Conservation (phyloP, 2,113 vertebrate species). For the Barbus barbus region DNA sequence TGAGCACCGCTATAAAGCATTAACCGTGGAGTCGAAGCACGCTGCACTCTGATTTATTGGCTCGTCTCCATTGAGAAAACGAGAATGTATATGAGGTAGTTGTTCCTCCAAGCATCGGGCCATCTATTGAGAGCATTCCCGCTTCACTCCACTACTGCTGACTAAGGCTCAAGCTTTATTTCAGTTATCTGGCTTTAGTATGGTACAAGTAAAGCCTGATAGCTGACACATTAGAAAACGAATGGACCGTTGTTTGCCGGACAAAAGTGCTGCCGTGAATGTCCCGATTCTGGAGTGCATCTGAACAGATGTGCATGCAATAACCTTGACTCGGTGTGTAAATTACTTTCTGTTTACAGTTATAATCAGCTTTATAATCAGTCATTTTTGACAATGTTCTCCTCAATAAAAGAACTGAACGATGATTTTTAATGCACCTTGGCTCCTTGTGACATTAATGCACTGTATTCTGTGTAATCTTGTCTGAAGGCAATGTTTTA, state of each 20-base stretch:
- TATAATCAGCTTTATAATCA: conserved; percentile 17
- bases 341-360: conserved; percentile 6
- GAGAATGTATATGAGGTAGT: conserved; percentile 50
- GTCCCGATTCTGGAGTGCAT: background rate
- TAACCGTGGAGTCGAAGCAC: conserved; percentile 16
- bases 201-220: background rate
- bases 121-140: no score
- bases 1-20: conserved; percentile 56
- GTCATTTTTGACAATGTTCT: conserved; percentile 19
- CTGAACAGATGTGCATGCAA: background rate
- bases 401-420: conserved; percentile 15
- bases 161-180: conserved; percentile 6
- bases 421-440: conserved; percentile 34
- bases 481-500: conserved; percentile 49
- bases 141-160: no score
- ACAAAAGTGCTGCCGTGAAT: background rate
- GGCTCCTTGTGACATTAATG: conserved; percentile 41
- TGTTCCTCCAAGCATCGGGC: conserved; percentile 14
- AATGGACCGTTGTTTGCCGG: background rate
- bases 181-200: conserved; percentile 1
- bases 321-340: conserved; percentile 15
- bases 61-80: conserved; percentile 55
- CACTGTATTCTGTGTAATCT: conserved; percentile 37
- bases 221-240: conserved; percentile 32
- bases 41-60: conserved; percentile 49